These are phyloP conservation scores for Druceiella hillmani DNA, from an alignment of 2,888 invertebrate species.

Conservation along the genomic window DNA sequence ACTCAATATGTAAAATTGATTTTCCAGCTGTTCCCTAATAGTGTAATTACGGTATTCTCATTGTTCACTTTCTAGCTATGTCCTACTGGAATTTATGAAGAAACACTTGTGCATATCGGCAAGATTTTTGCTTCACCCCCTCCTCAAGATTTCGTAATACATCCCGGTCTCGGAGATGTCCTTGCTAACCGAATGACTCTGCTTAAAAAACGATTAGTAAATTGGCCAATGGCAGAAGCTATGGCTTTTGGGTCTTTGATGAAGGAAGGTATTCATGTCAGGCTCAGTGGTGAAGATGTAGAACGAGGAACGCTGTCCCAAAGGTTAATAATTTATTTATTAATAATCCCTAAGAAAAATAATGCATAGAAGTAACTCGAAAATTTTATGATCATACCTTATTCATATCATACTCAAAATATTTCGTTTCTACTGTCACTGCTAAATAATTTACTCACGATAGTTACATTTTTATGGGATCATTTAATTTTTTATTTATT, in stretches of 20 bases:
- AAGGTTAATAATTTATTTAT: too few species aligned
- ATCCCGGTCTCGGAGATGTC: constrained; percentile 45
- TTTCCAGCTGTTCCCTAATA: too few species aligned
- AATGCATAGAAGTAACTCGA: too few species aligned
- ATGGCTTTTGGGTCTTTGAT: constrained; percentile 71
- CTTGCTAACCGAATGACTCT: constrained; percentile 40
- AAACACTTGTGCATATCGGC: constrained; percentile 61
- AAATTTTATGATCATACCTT: too few species aligned
- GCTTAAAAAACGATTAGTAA: constrained; percentile 55
- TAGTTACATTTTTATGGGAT: too few species aligned
- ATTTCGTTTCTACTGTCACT: too few species aligned
- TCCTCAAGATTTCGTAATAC: constrained; percentile 59
- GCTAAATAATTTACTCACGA: too few species aligned
- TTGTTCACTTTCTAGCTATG: constrained; percentile 19
- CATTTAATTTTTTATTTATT: too few species aligned
- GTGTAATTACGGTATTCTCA: too few species aligned
- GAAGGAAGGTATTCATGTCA: constrained; percentile 68
- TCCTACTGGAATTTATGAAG: constrained; percentile 62
- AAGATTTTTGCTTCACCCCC: constrained; percentile 59
- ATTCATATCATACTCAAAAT: too few species aligned
- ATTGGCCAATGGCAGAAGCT: constrained; percentile 81
- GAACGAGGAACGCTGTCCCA: constrained; percentile 76
- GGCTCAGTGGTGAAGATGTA: constrained; percentile 74
- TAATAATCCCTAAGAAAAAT: too few species aligned
- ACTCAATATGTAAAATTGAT: too few species aligned